phyloP scores from a whole-genome alignment of 1,140 invertebrate species.

The Procambarus clarkii region DNA sequence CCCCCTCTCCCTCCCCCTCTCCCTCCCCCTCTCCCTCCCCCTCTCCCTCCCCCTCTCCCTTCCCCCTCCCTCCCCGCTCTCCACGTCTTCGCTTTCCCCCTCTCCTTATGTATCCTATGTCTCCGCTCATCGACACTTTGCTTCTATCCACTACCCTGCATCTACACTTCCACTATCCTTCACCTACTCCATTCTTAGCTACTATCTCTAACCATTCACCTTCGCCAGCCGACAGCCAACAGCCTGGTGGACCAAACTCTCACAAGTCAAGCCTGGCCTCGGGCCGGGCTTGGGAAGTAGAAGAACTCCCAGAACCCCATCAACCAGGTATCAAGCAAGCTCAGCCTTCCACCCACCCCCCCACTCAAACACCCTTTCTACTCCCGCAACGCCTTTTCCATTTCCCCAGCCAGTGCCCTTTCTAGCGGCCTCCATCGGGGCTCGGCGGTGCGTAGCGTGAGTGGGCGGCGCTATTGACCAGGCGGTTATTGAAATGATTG shows the following conservation, averaged over 20 bases:
- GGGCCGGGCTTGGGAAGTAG: too few species aligned
- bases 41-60: neutral
- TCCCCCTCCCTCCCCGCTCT: neutral
- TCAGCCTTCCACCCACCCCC: neutral
- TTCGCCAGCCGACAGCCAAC: too few species aligned
- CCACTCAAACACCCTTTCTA: neutral
- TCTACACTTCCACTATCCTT: too few species aligned
- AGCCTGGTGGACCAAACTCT: too few species aligned
- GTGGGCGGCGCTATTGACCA: constrained; percentile 12
- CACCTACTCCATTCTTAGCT: too few species aligned
- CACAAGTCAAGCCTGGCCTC: too few species aligned
- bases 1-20: neutral
- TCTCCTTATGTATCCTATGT: too few species aligned
- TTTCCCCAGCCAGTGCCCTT: neutral
- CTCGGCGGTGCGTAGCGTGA: neutral
- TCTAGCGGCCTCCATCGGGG: neutral
- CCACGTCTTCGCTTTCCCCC: neutral
- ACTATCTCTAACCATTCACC: neutral
- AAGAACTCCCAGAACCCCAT: too few species aligned
- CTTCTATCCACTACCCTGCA: too few species aligned
- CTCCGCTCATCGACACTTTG: neutral
- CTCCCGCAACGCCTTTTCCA: neutral
- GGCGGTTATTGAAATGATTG: constrained; percentile 39
- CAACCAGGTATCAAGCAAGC: too few species aligned
- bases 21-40: neutral